phyloP scores from a whole-genome alignment of 2,888 invertebrate species.

The Ecliptopera silaceata region DNA sequence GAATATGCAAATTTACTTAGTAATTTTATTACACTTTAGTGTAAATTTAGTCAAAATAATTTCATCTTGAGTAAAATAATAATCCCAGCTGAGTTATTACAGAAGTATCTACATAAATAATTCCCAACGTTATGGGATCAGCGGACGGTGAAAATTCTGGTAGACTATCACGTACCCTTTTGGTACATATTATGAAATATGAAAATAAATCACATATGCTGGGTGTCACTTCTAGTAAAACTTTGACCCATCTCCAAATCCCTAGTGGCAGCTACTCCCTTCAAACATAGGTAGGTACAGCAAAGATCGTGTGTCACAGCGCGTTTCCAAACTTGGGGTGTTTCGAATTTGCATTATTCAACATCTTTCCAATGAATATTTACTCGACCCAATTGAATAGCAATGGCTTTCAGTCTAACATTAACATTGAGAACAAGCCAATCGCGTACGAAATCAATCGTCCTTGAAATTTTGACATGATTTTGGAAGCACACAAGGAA shows the following conservation, averaged over 20 bases:
- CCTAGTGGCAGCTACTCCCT: constrained; percentile 16
- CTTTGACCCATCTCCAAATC: constrained; percentile 8
- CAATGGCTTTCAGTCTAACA: constrained; percentile 48
- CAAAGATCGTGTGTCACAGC: constrained; percentile 47
- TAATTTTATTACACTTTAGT: too few relatives aligned
- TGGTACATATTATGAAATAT: too few relatives aligned
- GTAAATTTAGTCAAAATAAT: too few relatives aligned
- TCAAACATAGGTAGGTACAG: constrained; percentile 28
- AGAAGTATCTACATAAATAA: too few relatives aligned
- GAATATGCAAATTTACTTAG: too few relatives aligned
- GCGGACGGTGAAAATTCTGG: too few relatives aligned
- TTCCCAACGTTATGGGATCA: too few relatives aligned
- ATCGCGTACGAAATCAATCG: constrained; percentile 37
- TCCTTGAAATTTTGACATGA: constrained; percentile 34
- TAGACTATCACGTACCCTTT: too few relatives aligned
- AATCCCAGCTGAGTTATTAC: too few relatives aligned
- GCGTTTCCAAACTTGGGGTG: constrained; percentile 47
- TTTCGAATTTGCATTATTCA: constrained; percentile 57
- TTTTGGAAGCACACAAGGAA: constrained; percentile 16
- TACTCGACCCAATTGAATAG: constrained; percentile 53
- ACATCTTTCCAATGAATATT: constrained; percentile 55
- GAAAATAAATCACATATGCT: too few relatives aligned
- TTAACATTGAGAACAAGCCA: constrained; percentile 39
- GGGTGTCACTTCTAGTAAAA: constrained; percentile 12
- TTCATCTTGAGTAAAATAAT: too few relatives aligned